These are phyloP conservation scores for Plebejus argus DNA, from an alignment of 2,888 invertebrate genomes.

Conservation along the genomic window DNA sequence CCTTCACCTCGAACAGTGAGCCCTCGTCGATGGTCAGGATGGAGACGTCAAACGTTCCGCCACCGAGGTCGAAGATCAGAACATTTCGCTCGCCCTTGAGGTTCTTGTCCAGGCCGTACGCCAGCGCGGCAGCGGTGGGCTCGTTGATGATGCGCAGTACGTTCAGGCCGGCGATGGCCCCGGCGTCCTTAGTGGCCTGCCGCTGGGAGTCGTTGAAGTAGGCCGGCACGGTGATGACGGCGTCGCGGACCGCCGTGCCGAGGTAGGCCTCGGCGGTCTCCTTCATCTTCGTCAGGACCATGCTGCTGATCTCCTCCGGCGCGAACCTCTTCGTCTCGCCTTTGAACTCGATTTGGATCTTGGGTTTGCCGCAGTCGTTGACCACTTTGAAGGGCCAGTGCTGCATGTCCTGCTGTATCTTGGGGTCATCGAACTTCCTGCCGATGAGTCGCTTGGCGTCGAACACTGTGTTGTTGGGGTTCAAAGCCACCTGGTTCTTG, in stretches of 20 bases:
- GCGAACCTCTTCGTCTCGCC: constrained; percentile 83
- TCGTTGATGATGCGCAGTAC: constrained; percentile 92
- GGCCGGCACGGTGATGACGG: constrained; percentile 90
- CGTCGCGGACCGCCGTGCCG: constrained; percentile 84
- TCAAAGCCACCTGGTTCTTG: constrained; percentile 90
- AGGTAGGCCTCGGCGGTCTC: constrained; percentile 88
- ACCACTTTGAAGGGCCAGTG: constrained; percentile 91
- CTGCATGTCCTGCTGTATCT: constrained; percentile 89
- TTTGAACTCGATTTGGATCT: constrained; percentile 84
- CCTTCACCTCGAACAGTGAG: constrained; percentile 87
- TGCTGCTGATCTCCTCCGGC: constrained; percentile 87
- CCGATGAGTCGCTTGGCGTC: constrained; percentile 92
- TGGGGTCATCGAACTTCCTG: constrained; percentile 86
- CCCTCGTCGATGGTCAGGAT: constrained; percentile 91
- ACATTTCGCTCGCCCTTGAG: constrained; percentile 83
- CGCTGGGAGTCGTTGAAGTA: constrained; percentile 89
- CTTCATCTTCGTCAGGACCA: constrained; percentile 80
- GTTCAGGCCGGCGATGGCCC: constrained; percentile 87
- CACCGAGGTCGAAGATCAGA: constrained; percentile 84
- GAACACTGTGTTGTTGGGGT: constrained; percentile 87
- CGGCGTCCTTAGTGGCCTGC: constrained; percentile 92
- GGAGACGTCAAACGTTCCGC: constrained; percentile 90
- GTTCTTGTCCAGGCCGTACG: constrained; percentile 86
- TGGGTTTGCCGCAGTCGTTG: constrained; percentile 84
- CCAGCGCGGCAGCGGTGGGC: constrained; percentile 88